These are phyloP conservation scores for Botrylloides violaceus DNA, from an alignment of 23 tunicate genomes.

Conservation along the genomic window DNA sequence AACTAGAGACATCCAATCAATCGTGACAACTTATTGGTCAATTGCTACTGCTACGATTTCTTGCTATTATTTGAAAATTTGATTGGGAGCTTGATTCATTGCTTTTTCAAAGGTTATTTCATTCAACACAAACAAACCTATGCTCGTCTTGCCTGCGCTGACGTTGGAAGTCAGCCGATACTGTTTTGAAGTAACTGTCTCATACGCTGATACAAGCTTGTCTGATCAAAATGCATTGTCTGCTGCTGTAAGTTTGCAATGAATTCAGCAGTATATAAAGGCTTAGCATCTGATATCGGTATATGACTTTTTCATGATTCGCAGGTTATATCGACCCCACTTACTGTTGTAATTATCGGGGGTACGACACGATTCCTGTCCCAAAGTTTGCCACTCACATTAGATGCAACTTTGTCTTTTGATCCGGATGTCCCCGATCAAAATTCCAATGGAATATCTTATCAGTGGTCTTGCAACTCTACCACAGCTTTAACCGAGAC, in stretches of 20 bases:
- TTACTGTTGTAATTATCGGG: conserved; percentile 21
- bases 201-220: conserved; percentile 2
- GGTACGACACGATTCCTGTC: conserved; percentile 17
- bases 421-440: conserved; percentile 14
- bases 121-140: conserved; percentile 7
- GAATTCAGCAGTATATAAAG: too few species aligned
- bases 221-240: neutral
- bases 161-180: conserved; percentile 23
- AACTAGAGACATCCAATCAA: too few species aligned
- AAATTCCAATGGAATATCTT: conserved; percentile 4
- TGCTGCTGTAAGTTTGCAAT: conserved; percentile 10
- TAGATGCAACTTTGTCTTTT: conserved; percentile 15
- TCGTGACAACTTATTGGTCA: too few species aligned
- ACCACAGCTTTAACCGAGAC: neutral
- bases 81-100: too few species aligned
- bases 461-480: conserved; percentile 19
- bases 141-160: conserved; percentile 23
- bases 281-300: too few species aligned
- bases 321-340: conserved; percentile 19
- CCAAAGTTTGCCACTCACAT: neutral
- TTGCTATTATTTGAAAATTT: too few species aligned
- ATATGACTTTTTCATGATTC: neutral
- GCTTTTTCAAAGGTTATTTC: neutral
- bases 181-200: conserved; percentile 20
- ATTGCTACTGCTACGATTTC: too few species aligned